Conservation (phyloP, 2,888 invertebrate species). For the Phania funesta region DNA sequence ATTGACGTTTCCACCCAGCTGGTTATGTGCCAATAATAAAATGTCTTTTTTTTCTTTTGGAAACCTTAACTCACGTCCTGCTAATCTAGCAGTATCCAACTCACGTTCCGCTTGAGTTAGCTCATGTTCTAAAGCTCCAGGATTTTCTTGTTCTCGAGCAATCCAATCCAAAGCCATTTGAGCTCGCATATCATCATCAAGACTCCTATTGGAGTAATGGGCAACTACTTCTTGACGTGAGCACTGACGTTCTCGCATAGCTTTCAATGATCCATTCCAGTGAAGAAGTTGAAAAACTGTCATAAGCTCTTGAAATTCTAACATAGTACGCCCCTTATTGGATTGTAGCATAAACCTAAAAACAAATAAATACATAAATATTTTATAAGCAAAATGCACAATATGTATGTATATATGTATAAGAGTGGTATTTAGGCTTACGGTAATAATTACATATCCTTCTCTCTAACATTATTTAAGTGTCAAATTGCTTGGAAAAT, state of each 20-base stretch:
- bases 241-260: conserved; percentile 96
- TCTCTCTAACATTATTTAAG: too few species aligned
- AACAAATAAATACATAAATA: too few species aligned
- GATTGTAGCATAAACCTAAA: conserved; percentile 88
- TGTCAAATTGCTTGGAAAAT: too few species aligned
- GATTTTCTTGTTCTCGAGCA: conserved; percentile 87
- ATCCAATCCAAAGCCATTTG: conserved; percentile 99
- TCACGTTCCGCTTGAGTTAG: conserved; percentile 92
- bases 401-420: too few species aligned
- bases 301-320: conserved; percentile 98
- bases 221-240: conserved; percentile 95
- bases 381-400: too few species aligned
- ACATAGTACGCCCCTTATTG: conserved; percentile 95
- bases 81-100: conserved; percentile 90
- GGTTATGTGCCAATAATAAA: conserved; percentile 92
- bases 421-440: too few species aligned
- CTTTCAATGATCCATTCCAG: conserved; percentile 98
- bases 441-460: too few species aligned
- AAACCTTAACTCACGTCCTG: conserved; percentile 94
- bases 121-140: conserved; percentile 89
- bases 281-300: conserved; percentile 97
- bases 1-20: conserved; percentile 83
- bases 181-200: conserved; percentile 97
- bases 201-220: conserved; percentile 94
- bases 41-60: conserved; percentile 98